These are phyloP conservation scores for Harmothoe impar DNA, from an alignment of 2,888 invertebrate species.

Conservation along the genomic window DNA sequence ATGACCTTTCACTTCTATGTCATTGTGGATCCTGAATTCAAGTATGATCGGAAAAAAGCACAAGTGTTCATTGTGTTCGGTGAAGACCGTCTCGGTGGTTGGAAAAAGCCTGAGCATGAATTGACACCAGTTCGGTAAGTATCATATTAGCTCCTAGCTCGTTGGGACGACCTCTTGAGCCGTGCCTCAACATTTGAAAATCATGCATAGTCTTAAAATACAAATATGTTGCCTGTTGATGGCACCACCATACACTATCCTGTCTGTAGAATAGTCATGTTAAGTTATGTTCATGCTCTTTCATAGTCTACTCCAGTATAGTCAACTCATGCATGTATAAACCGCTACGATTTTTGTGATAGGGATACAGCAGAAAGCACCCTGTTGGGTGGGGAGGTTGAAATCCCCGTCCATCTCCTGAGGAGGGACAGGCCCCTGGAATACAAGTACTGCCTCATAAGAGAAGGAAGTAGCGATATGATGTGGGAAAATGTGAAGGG, in stretches of 20 bases:
- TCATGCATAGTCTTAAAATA: no score
- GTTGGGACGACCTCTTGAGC: no score
- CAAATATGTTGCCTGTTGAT: no score
- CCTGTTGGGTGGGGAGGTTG: background rate
- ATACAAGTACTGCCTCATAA: background rate
- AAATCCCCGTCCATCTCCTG: background rate
- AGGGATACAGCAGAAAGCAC: no score
- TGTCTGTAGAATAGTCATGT: no score
- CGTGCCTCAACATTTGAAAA: no score
- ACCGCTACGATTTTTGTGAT: no score
- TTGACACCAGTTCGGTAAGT: background rate
- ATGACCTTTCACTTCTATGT: background rate
- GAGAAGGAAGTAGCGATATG: background rate
- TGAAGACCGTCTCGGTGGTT: background rate
- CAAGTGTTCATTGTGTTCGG: background rate
- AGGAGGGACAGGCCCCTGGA: background rate
- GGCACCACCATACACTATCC: no score
- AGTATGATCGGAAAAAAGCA: background rate
- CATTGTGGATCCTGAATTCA: constrained; percentile 22
- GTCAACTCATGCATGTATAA: no score
- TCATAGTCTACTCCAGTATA: no score
- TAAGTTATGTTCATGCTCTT: no score
- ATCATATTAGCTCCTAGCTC: no score
- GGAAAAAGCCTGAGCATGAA: background rate
- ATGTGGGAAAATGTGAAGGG: background rate